Evolutionary conservation across 2,113 vertebrate species (phyloP).

Genomic region (Dermatemys mawii): DNA sequence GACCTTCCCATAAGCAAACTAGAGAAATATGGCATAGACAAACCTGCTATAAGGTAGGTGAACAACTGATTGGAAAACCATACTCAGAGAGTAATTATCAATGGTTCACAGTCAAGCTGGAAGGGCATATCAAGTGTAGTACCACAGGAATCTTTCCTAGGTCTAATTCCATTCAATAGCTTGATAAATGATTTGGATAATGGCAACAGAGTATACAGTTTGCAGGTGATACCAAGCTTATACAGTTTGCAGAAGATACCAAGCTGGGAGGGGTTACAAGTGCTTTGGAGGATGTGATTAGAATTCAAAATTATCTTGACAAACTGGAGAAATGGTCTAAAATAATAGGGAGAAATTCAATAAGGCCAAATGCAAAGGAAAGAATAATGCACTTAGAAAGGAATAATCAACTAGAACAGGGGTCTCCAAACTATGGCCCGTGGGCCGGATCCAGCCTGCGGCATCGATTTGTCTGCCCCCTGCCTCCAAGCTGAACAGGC

Average conservation of each 20-base stretch:
- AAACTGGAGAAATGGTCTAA: background rate
- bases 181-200: background rate
- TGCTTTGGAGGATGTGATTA: background rate
- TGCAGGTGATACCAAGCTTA: background rate
- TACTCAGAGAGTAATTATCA: background rate
- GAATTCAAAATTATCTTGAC: background rate
- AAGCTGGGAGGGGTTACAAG: background rate
- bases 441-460: too few species aligned
- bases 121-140: background rate
- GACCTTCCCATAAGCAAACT: background rate
- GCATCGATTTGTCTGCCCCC: too few species aligned
- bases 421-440: too few species aligned
- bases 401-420: background rate
- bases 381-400: background rate
- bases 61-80: background rate
- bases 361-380: background rate
- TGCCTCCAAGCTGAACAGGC: too few species aligned
- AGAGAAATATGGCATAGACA: background rate
- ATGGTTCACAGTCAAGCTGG: background rate
- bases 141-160: background rate
- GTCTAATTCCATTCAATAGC: background rate
- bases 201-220: background rate
- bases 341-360: background rate
- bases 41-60: background rate
- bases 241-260: background rate